Base-by-base conservation (phyloP, 2,113 vertebrate species). In the Hippocampus comes region DNA sequence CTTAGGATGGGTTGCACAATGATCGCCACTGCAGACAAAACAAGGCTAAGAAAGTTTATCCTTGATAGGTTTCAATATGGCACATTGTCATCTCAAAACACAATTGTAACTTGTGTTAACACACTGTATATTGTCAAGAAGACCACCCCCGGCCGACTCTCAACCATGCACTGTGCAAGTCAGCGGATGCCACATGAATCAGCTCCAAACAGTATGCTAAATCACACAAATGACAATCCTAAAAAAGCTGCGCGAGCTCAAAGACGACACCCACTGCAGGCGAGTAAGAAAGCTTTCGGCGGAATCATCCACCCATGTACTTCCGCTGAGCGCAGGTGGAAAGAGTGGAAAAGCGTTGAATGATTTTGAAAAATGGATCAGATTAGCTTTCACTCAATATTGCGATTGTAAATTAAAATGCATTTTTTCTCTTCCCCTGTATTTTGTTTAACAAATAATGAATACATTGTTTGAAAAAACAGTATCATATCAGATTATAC, bases 1-100 rank as follows among this genome's bases (percentile, higher is more conserved):
- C 84, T 84, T 87, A 78, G 83, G 6, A 63, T 14, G 9, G 59
- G 84, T 87, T 88, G 88, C 76, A 48, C 83, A 89, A 89, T 43
- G 11, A 46, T 71, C 12, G 64, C 68, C 3, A 18, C 73, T 65
- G 73, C 63, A 71, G 63, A 72, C 71, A 66, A 81, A 77, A 65
- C 76, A 71, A 68, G 68, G 75, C 80, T 51, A n/a, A 38, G 59
- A 66, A 83, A 78, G 81, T 80, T 73, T 78, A 83, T 80, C 69
- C 85, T 86, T 84, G 78, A 87, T 86, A 65, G 70, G 83, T 79
- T 84, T 78, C 71, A 80, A 67, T 59, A 67, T 66, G 0, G 7
- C 75, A 69, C 81, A 20, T 75, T 84, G 43, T 1, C 3, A 74
- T 72, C 73, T 66, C 23, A 43, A 46, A 74, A 41, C 70, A 61